Evolutionary conservation across 2,888 invertebrate genomes (phyloP).

Genomic region (Dasysyrphus tricinctus): DNA sequence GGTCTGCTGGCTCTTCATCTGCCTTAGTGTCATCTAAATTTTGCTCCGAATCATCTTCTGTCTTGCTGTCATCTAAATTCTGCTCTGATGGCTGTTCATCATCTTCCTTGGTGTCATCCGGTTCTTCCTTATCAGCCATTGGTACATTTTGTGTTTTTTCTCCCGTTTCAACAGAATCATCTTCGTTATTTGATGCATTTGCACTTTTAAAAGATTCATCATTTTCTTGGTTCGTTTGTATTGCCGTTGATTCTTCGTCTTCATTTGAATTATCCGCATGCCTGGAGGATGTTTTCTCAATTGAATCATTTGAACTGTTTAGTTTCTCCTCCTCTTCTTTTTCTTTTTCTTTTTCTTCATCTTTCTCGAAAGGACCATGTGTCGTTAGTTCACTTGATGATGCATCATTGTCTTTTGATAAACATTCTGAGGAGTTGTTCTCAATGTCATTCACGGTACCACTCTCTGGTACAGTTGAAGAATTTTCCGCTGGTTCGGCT

Average conservation of each 20-base stretch:
- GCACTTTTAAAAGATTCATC: constrained; percentile 14
- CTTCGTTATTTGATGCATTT: neutral
- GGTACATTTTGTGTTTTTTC: neutral
- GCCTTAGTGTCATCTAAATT: neutral
- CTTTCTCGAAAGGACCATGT: neutral
- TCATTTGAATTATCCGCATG: neutral
- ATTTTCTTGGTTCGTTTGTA: neutral
- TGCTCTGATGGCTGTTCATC: neutral
- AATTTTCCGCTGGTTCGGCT: neutral
- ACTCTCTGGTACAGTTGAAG: constrained; percentile 17
- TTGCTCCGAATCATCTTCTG: neutral
- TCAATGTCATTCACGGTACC: neutral
- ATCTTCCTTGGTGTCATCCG: neutral
- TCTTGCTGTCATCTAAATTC: neutral
- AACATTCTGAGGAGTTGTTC: neutral
- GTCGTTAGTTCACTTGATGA: constrained; percentile 13
- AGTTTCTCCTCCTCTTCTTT: neutral
- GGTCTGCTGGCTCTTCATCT: neutral
- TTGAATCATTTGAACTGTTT: neutral
- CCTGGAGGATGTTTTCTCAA: neutral
- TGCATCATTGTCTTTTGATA: neutral
- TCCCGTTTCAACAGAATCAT: neutral
- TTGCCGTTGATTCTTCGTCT: neutral
- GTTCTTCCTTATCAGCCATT: neutral
- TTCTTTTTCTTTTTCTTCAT: neutral